Evolutionary conservation across 2,113 vertebrate genomes (phyloP).

Genomic region (Esox niger): DNA sequence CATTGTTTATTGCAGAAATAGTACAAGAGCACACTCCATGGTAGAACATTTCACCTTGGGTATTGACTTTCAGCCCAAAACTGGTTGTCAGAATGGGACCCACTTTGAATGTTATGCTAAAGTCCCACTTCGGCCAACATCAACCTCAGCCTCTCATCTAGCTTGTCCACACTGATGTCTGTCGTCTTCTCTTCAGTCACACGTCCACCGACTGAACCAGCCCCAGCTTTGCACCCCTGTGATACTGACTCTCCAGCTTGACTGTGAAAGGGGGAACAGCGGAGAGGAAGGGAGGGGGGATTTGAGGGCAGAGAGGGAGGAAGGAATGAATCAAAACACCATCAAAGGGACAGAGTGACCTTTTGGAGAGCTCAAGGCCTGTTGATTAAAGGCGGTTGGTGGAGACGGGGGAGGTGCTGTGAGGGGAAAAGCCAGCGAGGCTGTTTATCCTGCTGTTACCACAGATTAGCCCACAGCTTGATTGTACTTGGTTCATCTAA

Average conservation of each 20-base stretch:
- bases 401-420: constrained; percentile 27
- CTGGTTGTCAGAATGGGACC: background rate
- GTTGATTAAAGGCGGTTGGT: constrained; percentile 61
- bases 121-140: constrained; percentile 8
- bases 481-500: constrained; percentile 35
- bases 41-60: background rate
- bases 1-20: constrained; percentile 11
- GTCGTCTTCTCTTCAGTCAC: constrained; percentile 43
- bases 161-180: constrained; percentile 11
- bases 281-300: constrained; percentile 21
- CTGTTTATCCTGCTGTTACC: constrained; percentile 38
- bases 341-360: constrained; percentile 72
- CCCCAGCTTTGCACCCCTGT: constrained; percentile 95
- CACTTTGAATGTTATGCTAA: background rate
- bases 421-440: constrained; percentile 47
- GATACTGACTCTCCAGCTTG: constrained; percentile 93
- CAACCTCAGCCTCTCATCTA: constrained; percentile 20
- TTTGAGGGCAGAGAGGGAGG: constrained; percentile 43
- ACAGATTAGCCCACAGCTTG: constrained; percentile 32
- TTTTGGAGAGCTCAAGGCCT: constrained; percentile 67
- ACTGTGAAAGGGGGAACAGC: constrained; percentile 68
- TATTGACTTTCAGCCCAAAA: background rate
- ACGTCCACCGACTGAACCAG: constrained; percentile 79
- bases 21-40: background rate
- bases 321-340: constrained; percentile 70